Conservation (phyloP, 2,888 invertebrate genomes). For the Lampropteryx suffumata region DNA sequence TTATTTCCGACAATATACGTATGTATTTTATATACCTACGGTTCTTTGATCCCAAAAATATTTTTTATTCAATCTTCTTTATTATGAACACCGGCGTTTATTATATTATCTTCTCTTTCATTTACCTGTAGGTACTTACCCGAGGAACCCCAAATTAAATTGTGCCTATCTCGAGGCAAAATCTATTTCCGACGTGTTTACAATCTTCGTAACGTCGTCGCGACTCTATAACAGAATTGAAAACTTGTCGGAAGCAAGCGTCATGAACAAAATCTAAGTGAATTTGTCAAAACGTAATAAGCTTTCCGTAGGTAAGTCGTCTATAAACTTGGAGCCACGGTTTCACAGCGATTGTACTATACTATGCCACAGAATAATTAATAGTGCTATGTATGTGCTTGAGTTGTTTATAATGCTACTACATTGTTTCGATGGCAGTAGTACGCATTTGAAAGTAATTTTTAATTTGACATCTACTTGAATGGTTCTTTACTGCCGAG, state of each 20-base stretch:
- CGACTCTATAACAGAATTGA: constrained; percentile 60
- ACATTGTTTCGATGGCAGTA: too few species aligned
- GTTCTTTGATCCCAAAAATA: neutral
- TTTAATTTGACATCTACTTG: constrained; percentile 14
- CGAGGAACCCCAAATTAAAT: constrained; percentile 35
- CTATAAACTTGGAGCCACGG: constrained; percentile 46
- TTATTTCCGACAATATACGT: too few species aligned
- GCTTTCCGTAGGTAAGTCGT: constrained; percentile 59
- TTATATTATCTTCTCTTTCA: constrained; percentile 25
- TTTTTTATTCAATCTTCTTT: constrained; percentile 31
- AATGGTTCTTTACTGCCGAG: constrained; percentile 1
- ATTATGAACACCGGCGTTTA: constrained; percentile 30
- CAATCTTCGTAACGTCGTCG: constrained; percentile 49
- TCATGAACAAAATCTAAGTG: constrained; percentile 74
- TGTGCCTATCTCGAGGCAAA: constrained; percentile 42
- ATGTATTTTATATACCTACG: constrained; percentile 1
- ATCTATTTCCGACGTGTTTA: constrained; percentile 53
- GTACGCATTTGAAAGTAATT: constrained; percentile 9
- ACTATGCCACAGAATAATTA: too few species aligned
- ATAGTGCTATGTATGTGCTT: too few species aligned
- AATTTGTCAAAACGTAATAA: constrained; percentile 77
- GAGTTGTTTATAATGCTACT: too few species aligned
- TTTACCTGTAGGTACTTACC: constrained; percentile 29
- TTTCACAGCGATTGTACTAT: constrained; percentile 14
- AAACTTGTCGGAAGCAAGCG: constrained; percentile 62